Base-by-base conservation (phyloP, 2,797 vertebrate species). In the Hydrocynus forskahlii region DNA sequence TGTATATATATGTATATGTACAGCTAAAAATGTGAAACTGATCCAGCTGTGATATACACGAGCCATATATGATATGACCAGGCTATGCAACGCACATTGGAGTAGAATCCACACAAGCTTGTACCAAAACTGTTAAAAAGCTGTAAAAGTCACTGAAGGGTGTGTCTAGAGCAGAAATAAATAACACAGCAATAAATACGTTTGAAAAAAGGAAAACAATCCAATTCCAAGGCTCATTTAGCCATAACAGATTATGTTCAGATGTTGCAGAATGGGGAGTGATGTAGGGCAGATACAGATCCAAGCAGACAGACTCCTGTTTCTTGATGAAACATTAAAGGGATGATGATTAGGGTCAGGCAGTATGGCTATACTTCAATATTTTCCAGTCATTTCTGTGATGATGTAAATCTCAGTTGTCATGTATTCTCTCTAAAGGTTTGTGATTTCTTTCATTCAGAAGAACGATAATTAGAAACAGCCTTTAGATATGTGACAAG, bases 131-230 rank as follows among this genome's bases (percentile, higher is more conserved):
- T 14, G 7, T 64, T 64, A 64, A 23, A 13, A 60, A 23, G 19
- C 7, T 7, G 21, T 23, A 12, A 63, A 63, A 35, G 13, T 25
- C 25, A 50, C 23, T 70, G 50, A 50, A 17, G 14, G 6, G 23
- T n/a, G 1, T 70, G 2, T 35, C 62, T 64, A 38, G 17, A 64
- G 50, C 10, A 54, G 23, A 72, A 54, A 72, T 72, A 71, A 71
- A 71, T 29, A 43, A n/a, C 3, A 43, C 16, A 45, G 64, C 68
- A 70, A 70, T 70, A 72, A 72, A 72, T 72, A 54, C 19, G 35
- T 54, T 5, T 70, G 40, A 45, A 43, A 68, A 38, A 48, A 21
- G 40, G 23, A 62, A 29, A 52, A 54, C 0, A 4, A 29, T 6
- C 0, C 2, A 72, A 38, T 8, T 71, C 5, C 48, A 71, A 52